These are phyloP conservation scores for Emmelina monodactyla DNA, from an alignment of 2,888 invertebrate genomes.

Conservation along the genomic window DNA sequence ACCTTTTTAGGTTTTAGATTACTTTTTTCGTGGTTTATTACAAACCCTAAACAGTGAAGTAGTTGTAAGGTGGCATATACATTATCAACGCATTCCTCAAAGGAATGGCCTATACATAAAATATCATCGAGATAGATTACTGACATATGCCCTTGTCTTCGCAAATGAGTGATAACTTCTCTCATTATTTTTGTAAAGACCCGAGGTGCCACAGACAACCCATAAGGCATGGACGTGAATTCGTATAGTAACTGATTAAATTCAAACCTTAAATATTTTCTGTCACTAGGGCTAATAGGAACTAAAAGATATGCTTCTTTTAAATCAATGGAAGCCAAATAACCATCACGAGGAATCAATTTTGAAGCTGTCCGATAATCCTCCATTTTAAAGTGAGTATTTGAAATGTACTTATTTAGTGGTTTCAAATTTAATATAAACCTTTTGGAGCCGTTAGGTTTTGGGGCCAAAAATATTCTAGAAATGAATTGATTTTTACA, in stretches of 20 bases:
- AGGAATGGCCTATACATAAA: slow-evolving; percentile 7
- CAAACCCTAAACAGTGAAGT: slow-evolving; percentile 12
- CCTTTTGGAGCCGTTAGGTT: slow-evolving; percentile 3
- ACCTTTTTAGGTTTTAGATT: no score
- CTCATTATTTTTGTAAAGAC: slow-evolving; percentile 9
- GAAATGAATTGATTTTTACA: background rate
- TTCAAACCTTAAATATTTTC: slow-evolving; percentile 4
- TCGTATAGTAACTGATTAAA: no score
- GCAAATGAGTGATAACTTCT: slow-evolving; percentile 4
- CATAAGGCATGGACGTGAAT: slow-evolving; percentile 6
- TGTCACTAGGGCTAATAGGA: background rate
- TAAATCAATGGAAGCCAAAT: background rate
- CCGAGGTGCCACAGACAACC: slow-evolving; percentile 4
- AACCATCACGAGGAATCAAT: background rate
- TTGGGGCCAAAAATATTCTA: background rate
- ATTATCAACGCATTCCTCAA: slow-evolving; percentile 9
- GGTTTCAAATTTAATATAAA: slow-evolving; percentile 19
- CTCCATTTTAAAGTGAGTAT: slow-evolving; percentile 19
- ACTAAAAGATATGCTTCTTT: slow-evolving; percentile 4
- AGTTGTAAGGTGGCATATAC: slow-evolving; percentile 7
- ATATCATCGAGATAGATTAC: slow-evolving; percentile 12
- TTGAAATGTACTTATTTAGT: slow-evolving; percentile 16
- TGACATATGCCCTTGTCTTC: slow-evolving; percentile 4
- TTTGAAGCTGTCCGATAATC: background rate
- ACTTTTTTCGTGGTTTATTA: slow-evolving; percentile 15